Base-by-base conservation (phyloP, 1,140 invertebrate genomes). In the Diachasmimorpha longicaudata region DNA sequence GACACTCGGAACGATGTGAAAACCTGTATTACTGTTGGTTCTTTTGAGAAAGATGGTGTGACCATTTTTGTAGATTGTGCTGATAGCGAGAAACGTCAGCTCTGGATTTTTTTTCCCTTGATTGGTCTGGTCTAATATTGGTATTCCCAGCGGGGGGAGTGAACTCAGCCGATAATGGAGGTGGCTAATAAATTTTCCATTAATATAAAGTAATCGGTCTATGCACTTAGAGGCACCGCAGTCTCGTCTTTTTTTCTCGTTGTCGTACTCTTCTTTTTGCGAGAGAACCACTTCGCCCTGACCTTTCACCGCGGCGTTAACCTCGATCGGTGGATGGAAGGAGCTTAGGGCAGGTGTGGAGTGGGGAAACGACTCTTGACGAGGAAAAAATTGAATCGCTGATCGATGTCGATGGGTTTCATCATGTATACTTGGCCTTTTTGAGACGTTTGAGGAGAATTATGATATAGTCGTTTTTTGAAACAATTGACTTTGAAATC, bases 181-280 rank as follows among this genome's bases (percentile, higher is more conserved):
- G 48, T 52, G 48, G 48, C 14, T 52, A 52, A 52, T 52, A 88
- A 88, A 88, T 88, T 87, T 79, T 76, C 83, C 82, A 82, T 86
- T 87, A 87, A 88, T 88, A 88, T 86, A 86, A 88, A 88, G 88
- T 88, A 86, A 87, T 88, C 86, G 87, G 87, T 88, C 87, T 87
- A 88, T 88, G 86, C 86, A 88, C 87, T 88, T 87, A 88, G 85
- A 83, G 83, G 82, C 31, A 44, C 46, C 44, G 42, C 10, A 46
- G 37, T 44, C 31, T 36, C 42, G 16, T 25, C 74, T 63, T 71
- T 77, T 77, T 77, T 73, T 37, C 9, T n/a, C 42, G 1, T 16
- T 1, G 46, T 23, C 14, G 1, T 21, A 6, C 4, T 79, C 78
- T 78, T 86, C 77, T 80, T 82, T 84, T 84, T 86, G 85, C 86